Percentiles rank a stretch among this genome's conserved stretches.
Evolutionary conservation across 1,140 invertebrate species (phyloP).

Genomic region (Eumaeus atala): DNA sequence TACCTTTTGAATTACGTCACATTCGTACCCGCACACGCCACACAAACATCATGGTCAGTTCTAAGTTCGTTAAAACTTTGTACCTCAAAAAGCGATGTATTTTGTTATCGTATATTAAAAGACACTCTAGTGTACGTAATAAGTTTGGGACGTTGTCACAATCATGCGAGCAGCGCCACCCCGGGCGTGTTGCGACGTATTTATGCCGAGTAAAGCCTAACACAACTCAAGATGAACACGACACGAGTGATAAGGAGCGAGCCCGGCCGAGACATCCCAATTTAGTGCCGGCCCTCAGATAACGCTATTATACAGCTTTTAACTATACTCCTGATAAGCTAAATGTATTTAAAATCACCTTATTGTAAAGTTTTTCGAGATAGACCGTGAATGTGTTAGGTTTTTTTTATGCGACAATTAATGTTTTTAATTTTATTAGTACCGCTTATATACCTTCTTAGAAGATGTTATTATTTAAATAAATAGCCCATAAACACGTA

Average conservation of each 20-base stretch:
- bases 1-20: too few species aligned
- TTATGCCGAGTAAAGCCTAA: conserved; percentile 70
- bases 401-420: too few species aligned
- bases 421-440: too few species aligned
- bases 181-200: conserved; percentile 54
- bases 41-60: too few species aligned
- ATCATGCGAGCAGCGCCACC: conserved; percentile 63
- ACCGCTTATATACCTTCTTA: too few species aligned
- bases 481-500: too few species aligned
- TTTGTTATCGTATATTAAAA: conserved; percentile 36
- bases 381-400: too few species aligned
- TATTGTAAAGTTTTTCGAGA: conserved; percentile 23
- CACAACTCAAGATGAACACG: conserved; percentile 73
- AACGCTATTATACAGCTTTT: conserved; percentile 74
- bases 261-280: conserved; percentile 67
- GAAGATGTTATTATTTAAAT: too few species aligned
- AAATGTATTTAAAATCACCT: conserved; percentile 68
- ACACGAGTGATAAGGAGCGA: conserved; percentile 68
- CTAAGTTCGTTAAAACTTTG: too few species aligned
- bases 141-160: conserved; percentile 65
- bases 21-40: too few species aligned
- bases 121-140: conserved; percentile 43
- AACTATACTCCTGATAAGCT: conserved; percentile 69
- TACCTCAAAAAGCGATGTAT: too few species aligned
- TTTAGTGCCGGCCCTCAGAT: conserved; percentile 67